These are phyloP conservation scores for Ernsta delagoae DNA, from an alignment of 2,888 invertebrate species.

Conservation along the genomic window DNA sequence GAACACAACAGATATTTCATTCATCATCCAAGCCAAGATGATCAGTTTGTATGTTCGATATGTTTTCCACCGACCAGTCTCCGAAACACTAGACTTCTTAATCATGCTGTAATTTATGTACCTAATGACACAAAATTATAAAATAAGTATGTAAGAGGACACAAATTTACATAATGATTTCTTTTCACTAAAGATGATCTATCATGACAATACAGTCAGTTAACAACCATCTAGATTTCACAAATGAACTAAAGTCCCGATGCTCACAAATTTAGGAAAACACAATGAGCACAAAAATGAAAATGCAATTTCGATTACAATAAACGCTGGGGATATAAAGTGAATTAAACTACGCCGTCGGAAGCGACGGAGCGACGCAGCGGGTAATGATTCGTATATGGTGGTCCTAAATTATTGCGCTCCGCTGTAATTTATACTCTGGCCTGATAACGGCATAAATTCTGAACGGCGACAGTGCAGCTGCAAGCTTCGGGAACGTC, in stretches of 20 bases:
- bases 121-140: background rate
- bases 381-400: constrained; percentile 83
- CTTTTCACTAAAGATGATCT: background rate
- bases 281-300: constrained; percentile 33
- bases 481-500: constrained; percentile 71
- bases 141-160: background rate
- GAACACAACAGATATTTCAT: constrained; percentile 60
- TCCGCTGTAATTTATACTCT: constrained; percentile 79
- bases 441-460: constrained; percentile 82
- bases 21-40: constrained; percentile 72
- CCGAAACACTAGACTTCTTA: constrained; percentile 49
- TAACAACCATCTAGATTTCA: background rate
- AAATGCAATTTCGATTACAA: constrained; percentile 68
- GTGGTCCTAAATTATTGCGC: constrained; percentile 82
- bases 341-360: constrained; percentile 71
- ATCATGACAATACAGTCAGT: too few species aligned
- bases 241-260: background rate
- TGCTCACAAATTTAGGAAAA: constrained; percentile 42
- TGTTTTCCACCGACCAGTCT: constrained; percentile 60
- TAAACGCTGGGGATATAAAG: constrained; percentile 74
- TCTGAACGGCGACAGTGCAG: constrained; percentile 71
- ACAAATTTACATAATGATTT: background rate
- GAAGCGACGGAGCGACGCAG: constrained; percentile 64
- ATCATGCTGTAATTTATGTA: constrained; percentile 41
- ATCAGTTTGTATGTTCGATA: constrained; percentile 64